Conservation (phyloP, 2,888 invertebrate genomes). For the Dendrolimus houi region DNA sequence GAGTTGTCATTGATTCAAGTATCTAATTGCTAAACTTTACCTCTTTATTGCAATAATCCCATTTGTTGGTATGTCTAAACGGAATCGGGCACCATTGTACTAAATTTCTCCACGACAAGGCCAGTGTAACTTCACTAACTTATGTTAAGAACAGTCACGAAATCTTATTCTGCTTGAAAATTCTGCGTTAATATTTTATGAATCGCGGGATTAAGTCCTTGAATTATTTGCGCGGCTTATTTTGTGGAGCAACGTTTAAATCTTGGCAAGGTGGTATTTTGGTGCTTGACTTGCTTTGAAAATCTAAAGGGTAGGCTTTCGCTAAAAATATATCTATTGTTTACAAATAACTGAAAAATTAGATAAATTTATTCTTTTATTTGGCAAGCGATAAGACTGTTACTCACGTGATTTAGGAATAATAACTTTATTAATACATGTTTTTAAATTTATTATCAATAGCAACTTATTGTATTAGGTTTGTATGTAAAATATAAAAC, state of each 20-base stretch:
- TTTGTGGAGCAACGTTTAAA: neutral
- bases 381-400: too few relatives aligned
- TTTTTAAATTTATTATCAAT: too few relatives aligned
- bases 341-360: neutral
- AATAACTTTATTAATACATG: too few relatives aligned
- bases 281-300: too few relatives aligned
- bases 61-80: neutral
- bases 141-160: neutral
- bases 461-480: too few relatives aligned
- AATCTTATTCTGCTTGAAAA: neutral
- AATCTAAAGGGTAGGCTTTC: too few relatives aligned
- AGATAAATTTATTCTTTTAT: neutral
- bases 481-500: too few relatives aligned
- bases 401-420: too few relatives aligned
- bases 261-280: neutral
- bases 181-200: neutral
- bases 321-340: neutral
- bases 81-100: neutral
- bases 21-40: slow-evolving; percentile 3
- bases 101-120: neutral
- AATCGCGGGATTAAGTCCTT: neutral
- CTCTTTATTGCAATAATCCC: neutral
- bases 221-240: neutral
- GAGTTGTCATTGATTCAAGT: neutral
- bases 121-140: neutral